A percentile compares a stretch with the other conserved stretches of the same genome.
phyloP scores from a whole-genome alignment of 2,888 invertebrate genomes.

The Metopia argyrocephala region DNA sequence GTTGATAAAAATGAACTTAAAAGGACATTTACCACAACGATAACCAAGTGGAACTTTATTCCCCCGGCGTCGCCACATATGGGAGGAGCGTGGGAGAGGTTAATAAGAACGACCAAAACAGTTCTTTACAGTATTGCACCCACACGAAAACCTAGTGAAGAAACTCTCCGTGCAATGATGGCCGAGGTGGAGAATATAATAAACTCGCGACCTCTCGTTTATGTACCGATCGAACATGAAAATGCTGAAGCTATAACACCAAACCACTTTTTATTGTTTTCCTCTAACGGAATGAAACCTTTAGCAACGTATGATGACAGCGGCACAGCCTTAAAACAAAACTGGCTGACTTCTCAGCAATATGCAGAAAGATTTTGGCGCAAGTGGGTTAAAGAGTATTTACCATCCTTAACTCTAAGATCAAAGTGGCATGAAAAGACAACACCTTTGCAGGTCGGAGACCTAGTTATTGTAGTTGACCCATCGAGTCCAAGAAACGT shows the following conservation, averaged over 20 bases:
- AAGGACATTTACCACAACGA: constrained; percentile 17
- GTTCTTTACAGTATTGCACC: constrained; percentile 58
- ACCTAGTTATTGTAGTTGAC: not conserved
- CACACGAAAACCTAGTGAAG: constrained; percentile 63
- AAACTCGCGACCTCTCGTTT: constrained; percentile 62
- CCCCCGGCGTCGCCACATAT: constrained; percentile 65
- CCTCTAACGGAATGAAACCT: constrained; percentile 60
- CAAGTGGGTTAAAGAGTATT: constrained; percentile 48
- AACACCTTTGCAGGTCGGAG: constrained; percentile 5
- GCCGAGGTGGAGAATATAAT: constrained; percentile 63
- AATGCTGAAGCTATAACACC: constrained; percentile 66
- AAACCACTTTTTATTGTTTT: constrained; percentile 67
- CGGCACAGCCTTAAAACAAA: constrained; percentile 46
- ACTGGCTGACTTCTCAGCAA: constrained; percentile 55
- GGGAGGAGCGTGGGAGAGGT: constrained; percentile 60
- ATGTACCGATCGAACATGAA: constrained; percentile 46
- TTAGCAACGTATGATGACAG: constrained; percentile 48
- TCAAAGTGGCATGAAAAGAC: constrained; percentile 44
- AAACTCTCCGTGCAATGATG: constrained; percentile 45
- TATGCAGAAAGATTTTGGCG: constrained; percentile 61
- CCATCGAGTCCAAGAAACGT: constrained; percentile 23
- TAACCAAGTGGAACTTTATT: constrained; percentile 63
- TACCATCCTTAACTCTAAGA: constrained; percentile 36
- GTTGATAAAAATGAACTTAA: constrained; percentile 37
- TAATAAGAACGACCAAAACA: constrained; percentile 56